phyloP scores from a whole-genome alignment of 2,888 invertebrate species.

The Carabus problematicus region DNA sequence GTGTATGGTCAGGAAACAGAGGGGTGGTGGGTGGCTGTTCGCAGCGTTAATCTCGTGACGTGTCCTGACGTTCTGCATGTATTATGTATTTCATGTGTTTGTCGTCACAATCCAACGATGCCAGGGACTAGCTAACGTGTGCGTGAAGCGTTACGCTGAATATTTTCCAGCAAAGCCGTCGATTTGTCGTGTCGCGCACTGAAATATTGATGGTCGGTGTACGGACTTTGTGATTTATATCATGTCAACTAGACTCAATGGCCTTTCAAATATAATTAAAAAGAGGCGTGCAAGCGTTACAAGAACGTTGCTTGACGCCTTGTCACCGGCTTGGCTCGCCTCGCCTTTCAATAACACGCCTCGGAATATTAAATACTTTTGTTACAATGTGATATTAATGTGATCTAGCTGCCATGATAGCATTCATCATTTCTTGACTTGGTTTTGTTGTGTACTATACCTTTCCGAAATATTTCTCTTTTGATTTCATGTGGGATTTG shows the following conservation, averaged over 20 bases:
- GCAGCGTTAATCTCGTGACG: slow-evolving; percentile 16
- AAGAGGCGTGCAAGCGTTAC: slow-evolving; percentile 20
- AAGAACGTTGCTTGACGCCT: background rate
- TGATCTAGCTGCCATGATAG: background rate
- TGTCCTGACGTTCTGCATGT: slow-evolving; percentile 18
- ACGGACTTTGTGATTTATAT: slow-evolving; percentile 13
- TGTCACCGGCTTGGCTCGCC: too few species aligned
- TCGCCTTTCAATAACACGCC: slow-evolving; percentile 14
- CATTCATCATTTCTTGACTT: slow-evolving; percentile 10
- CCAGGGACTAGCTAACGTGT: background rate
- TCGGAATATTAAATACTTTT: slow-evolving; percentile 28
- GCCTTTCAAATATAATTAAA: slow-evolving; percentile 33
- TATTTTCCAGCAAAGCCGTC: slow-evolving; percentile 11
- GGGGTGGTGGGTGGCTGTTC: slow-evolving; percentile 3
- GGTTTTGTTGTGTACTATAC: slow-evolving; percentile 2
- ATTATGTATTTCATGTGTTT: slow-evolving; percentile 29
- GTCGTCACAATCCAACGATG: background rate
- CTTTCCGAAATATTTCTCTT: slow-evolving; percentile 1
- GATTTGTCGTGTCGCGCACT: slow-evolving; percentile 24
- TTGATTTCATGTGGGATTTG: slow-evolving; percentile 17
- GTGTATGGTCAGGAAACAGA: slow-evolving; percentile 5
- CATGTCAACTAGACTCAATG: slow-evolving; percentile 14
- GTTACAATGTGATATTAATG: background rate
- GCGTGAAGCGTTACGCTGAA: slow-evolving; percentile 13
- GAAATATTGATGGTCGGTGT: slow-evolving; percentile 21